A percentile compares a stretch with the other conserved stretches of the same genome.
phyloP scores from a whole-genome alignment of 2,797 vertebrate genomes.

The Catamblyrhynchus diadema region DNA sequence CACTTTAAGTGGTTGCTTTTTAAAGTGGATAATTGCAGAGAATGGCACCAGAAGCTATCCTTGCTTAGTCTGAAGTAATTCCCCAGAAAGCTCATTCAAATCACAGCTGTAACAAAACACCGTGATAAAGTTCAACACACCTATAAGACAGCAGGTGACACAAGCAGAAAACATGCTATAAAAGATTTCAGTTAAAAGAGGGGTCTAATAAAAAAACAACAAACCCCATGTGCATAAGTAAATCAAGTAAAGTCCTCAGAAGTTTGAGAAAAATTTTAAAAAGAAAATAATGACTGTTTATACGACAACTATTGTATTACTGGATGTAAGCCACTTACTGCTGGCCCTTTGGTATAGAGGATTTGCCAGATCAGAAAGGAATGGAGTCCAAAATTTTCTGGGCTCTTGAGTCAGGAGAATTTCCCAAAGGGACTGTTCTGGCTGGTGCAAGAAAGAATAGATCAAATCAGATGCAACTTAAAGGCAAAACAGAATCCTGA shows the following conservation, averaged over 20 bases:
- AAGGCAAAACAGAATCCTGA: not conserved
- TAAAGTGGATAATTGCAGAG: not conserved
- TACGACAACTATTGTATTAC: not conserved
- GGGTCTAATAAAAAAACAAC: not conserved
- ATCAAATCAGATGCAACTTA: not conserved
- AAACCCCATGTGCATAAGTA: not conserved
- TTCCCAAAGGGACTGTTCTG: not conserved
- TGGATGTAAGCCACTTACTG: not conserved
- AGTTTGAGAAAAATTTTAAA: not conserved
- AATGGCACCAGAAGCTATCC: not conserved
- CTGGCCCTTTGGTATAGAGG: not conserved
- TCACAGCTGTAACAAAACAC: not conserved
- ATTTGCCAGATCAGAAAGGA: not conserved
- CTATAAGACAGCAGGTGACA: not conserved
- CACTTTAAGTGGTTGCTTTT: not conserved
- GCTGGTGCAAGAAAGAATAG: not conserved
- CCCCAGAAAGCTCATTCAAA: not conserved
- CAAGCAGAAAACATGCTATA: not conserved
- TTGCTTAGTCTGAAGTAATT: not conserved
- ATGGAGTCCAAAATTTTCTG: not conserved
- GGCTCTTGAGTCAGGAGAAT: not conserved
- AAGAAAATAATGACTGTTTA: not conserved
- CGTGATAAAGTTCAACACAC: not conserved
- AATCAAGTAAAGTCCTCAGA: not conserved
- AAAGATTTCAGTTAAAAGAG: not conserved